Base-by-base conservation (phyloP, 2,113 vertebrate genomes). In the Ondatra zibethicus region DNA sequence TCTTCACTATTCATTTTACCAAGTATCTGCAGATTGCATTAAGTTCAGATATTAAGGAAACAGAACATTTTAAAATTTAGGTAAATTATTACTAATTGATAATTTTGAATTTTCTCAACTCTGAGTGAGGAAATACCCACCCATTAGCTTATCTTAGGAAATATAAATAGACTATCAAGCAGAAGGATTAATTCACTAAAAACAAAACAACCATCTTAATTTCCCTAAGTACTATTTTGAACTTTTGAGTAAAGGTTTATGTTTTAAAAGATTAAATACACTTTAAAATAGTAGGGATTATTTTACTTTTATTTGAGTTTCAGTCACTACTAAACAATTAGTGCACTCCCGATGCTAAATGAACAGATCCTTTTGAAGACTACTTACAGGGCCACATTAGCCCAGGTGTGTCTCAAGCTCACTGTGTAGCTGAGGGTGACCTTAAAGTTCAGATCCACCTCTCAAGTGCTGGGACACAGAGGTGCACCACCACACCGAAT, bases 71-170 rank as follows among this genome's bases (percentile, higher is more conserved):
- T 94, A 91, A 94, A 94, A 39, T 70, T 88, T 88, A 88, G 36
- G 58, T 14, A 70, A 86, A 82, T 27, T 85, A 92, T 58, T 80
- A 92, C 45, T 61, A 61, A 77, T 33, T 50, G 45, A 63, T 4
- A 89, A 91, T 91, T 94, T 94, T 73, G 96, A 77, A 14, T 88
- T 96, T 72, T 93, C n/a, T 55, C 52, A 97, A 66, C 39, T 96
- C 66, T 85, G 92, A 96, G 42, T 23, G 47, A 96, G n/a, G 80
- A 94, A 89, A 92, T 16, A 92, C 13, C 13, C 42, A 58, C 58
- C 21, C 47, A 92, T 81, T 85, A 93, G 88, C 21, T 61, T 63
- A 86, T 61, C 2, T 75, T 84, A 90, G 47, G 16, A 95, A 95
- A 95, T 78, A 80, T 42, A 96, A 97, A 81, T n/a, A 29, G 39